Percentiles rank a stretch among this genome's conserved stretches.
These are phyloP conservation scores for Apis laboriosa DNA, from an alignment of 1,140 invertebrate genomes.

Conservation along the genomic window DNA sequence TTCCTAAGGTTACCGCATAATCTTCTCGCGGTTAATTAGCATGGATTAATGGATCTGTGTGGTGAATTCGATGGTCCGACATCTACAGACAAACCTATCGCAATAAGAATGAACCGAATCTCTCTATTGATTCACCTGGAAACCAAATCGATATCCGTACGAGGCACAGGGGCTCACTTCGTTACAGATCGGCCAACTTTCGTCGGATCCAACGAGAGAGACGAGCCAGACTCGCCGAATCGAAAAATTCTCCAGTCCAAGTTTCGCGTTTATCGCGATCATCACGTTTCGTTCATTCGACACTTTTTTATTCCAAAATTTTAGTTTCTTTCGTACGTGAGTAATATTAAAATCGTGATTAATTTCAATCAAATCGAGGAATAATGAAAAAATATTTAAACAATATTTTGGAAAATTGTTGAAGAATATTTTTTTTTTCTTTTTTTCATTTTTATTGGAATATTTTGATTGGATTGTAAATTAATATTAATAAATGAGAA, in stretches of 20 bases:
- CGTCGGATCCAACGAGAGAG: constrained; percentile 57
- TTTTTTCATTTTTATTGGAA: too few relatives aligned
- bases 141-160: constrained; percentile 78
- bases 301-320: background rate
- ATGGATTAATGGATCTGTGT: background rate
- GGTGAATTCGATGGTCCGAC: constrained; percentile 27
- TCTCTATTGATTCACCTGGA: constrained; percentile 75
- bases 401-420: background rate
- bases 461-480: too few relatives aligned
- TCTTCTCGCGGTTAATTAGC: constrained; percentile 19
- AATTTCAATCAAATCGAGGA: background rate
- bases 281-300: background rate
- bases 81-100: constrained; percentile 28
- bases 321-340: background rate
- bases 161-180: constrained; percentile 77
- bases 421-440: too few relatives aligned
- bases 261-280: background rate
- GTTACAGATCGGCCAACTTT: constrained; percentile 67
- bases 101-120: constrained; percentile 68
- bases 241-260: constrained; percentile 32
- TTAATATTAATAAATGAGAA: too few relatives aligned
- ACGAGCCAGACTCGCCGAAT: constrained; percentile 39
- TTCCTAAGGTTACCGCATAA: constrained; percentile 5
- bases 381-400: background rate
- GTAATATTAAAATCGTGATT: background rate